These are phyloP conservation scores for Erebia palarica DNA, from an alignment of 2,888 invertebrate genomes.

Conservation along the genomic window DNA sequence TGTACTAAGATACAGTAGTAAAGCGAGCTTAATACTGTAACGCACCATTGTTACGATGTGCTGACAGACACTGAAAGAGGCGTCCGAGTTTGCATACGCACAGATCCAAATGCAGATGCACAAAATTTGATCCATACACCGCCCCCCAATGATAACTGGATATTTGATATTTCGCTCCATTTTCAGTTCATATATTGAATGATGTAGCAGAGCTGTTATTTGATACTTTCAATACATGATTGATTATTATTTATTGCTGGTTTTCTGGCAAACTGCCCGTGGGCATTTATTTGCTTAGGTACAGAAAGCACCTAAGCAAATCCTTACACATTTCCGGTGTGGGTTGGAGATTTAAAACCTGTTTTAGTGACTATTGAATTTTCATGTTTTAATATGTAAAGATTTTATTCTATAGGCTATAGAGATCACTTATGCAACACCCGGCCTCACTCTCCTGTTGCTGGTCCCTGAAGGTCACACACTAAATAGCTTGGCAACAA, in stretches of 20 bases:
- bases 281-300: background rate
- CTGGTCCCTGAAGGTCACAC: conserved; percentile 62
- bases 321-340: too few species aligned
- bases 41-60: conserved; percentile 48
- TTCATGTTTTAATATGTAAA: background rate
- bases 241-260: background rate
- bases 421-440: conserved; percentile 67
- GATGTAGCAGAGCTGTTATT: background rate
- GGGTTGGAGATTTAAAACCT: background rate
- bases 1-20: background rate
- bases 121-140: conserved; percentile 55
- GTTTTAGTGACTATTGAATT: too few species aligned
- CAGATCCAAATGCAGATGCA: conserved; percentile 25
- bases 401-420: conserved; percentile 59
- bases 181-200: background rate
- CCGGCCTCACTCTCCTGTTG: conserved; percentile 63
- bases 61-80: conserved; percentile 41
- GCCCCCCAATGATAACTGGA: conserved; percentile 60
- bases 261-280: too few species aligned
- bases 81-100: background rate
- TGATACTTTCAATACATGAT: conserved; percentile 1
- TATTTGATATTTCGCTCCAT: conserved; percentile 17
- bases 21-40: conserved; percentile 42
- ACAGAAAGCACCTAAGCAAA: too few species aligned
- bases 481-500: conserved; percentile 51